Base-by-base conservation (phyloP, 2,888 invertebrate species). In the Tetramorium bicarinatum region DNA sequence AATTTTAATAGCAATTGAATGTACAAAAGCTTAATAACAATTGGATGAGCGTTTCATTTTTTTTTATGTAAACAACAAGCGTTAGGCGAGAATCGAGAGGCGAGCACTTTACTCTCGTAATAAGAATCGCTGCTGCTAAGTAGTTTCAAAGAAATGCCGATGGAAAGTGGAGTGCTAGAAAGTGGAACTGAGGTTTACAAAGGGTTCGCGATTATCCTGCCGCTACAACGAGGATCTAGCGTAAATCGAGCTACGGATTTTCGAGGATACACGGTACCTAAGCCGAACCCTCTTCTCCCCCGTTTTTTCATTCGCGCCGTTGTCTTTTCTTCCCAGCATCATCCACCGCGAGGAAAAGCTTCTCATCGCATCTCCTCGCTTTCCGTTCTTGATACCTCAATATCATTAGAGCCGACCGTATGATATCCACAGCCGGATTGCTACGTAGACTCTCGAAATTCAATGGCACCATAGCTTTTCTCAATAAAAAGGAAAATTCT, bases 361-460 rank as follows among this genome's bases (percentile, higher is more conserved):
- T 79, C 67, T 80, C 61, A 69, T 29, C n/a, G n/a, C n/a, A n/a
- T n/a, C n/a, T n/a, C 54, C 74, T 61, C 47, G 21, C 18, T 15
- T n/a, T 25, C 15, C 81, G 15, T 82, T 21, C 44, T 54, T 47
- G 67, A 56, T 61, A 49, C 52, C 74, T 49, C 82, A 76, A 85
- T 85, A 85, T 85, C 85, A 82, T 90, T 89, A 86, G 71, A 79
- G 69, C 34, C 52, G 29, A 62, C 64, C 66, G 83, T 82, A 81
- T 86, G 79, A 87, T 90, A 82, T 87, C 69, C 81, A 47, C 49
- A 56, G 66, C 38, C 34, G 71, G 47, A 77, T 62, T 9, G 59
- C 34, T 67, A 75, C 56, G n/a, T 77, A 87, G 82, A 88, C 67
- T 66, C 80, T 47, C 54, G 77, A 74, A 83, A 82, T 80, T 84